A percentile compares a stretch with the other conserved stretches of the same genome.
Conservation (phyloP, 2,113 vertebrate genomes). For the Bostrychus sinensis region DNA sequence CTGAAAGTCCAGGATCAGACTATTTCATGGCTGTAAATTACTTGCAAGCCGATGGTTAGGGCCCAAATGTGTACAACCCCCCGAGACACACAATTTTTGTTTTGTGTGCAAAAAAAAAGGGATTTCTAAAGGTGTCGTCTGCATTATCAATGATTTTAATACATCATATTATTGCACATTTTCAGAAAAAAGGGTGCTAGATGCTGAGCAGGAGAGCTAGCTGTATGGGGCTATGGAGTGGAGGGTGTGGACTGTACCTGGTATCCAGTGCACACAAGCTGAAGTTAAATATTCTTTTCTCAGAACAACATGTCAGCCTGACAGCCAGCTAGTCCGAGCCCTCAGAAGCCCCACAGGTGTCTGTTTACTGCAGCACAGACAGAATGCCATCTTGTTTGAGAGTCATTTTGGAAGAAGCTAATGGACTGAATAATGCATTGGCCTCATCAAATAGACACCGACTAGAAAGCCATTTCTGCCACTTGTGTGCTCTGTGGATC, state of each 20-base stretch:
- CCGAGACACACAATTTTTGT: no score
- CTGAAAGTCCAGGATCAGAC: slow-evolving; percentile 77
- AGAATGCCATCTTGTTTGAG: slow-evolving; percentile 79
- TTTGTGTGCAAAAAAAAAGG: no score
- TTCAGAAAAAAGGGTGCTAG: no score
- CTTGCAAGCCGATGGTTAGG: slow-evolving; percentile 71
- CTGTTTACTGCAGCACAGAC: slow-evolving; percentile 72
- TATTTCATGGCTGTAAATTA: slow-evolving; percentile 80
- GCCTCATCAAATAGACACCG: slow-evolving; percentile 78
- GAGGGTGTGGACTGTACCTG: no score
- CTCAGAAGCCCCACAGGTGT: slow-evolving; percentile 38
- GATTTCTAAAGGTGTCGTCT: no score
- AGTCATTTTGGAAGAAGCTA: slow-evolving; percentile 78
- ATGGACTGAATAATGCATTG: slow-evolving; percentile 81
- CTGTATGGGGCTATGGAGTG: no score
- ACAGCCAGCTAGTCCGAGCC: slow-evolving; percentile 69
- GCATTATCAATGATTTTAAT: no score
- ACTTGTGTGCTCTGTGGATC: slow-evolving; percentile 72
- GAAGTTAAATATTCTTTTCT: slow-evolving; percentile 77
- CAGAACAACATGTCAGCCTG: slow-evolving; percentile 76
- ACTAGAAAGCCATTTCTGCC: slow-evolving; percentile 78
- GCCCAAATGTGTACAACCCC: no score
- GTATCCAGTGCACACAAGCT: slow-evolving; percentile 67
- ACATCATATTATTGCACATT: no score
- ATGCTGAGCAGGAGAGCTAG: no score